Conservation (phyloP, 2,113 vertebrate genomes). For the Balaeniceps rex region DNA sequence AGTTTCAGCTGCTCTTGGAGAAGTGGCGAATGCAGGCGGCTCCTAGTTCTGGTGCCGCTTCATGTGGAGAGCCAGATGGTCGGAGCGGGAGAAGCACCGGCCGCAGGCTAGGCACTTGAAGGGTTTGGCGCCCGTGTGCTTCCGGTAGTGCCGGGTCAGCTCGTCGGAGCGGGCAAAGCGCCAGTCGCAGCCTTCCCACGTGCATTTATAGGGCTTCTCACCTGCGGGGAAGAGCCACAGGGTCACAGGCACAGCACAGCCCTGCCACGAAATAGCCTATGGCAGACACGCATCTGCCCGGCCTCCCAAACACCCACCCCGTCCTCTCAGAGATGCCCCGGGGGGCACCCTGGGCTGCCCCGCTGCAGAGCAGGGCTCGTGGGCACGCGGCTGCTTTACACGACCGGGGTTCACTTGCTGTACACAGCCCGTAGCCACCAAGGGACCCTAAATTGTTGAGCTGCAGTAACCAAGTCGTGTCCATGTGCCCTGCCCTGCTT, state of each 20-base stretch:
- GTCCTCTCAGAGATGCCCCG: rapidly evolving
- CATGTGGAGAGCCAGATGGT: constrained; percentile 91
- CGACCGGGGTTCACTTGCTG: rapidly evolving
- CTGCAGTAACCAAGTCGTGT: background rate
- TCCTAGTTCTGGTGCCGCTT: constrained; percentile 86
- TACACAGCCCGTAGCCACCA: rapidly evolving
- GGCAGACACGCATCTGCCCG: rapidly evolving
- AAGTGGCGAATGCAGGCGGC: background rate
- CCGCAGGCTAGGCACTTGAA: constrained; percentile 86
- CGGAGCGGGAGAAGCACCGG: constrained; percentile 88
- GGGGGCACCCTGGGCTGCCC: background rate
- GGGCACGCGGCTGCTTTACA: background rate
- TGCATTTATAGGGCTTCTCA: constrained; percentile 69
- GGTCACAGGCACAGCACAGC: background rate
- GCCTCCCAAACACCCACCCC: background rate
- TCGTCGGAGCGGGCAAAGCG: constrained; percentile 88
- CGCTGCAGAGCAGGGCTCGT: background rate
- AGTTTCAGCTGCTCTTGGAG: constrained; percentile 30
- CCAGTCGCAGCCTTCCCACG: constrained; percentile 88
- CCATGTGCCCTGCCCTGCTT: rapidly evolving
- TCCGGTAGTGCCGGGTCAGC: constrained; percentile 86
- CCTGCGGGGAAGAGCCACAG: constrained; percentile 50
- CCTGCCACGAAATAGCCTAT: rapidly evolving
- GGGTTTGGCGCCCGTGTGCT: constrained; percentile 88
- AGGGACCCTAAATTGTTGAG: rapidly evolving